phyloP scores from a whole-genome alignment of 2,888 invertebrate genomes.

The Pelosia muscerda region DNA sequence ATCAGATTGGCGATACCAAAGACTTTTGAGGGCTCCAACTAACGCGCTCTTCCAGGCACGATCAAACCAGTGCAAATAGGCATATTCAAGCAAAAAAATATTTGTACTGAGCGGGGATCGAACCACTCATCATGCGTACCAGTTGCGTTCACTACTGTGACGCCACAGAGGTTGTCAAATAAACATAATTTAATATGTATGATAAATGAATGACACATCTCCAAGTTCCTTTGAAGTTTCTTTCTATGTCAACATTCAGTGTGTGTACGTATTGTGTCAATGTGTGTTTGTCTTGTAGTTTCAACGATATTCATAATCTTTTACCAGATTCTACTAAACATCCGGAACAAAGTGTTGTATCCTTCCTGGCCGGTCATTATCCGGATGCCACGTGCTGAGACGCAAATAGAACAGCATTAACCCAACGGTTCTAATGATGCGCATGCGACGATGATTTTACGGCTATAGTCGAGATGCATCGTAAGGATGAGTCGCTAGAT shows the following conservation, averaged over 20 bases:
- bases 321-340: conserved; percentile 25
- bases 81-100: no score
- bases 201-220: neutral
- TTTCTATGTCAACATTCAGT: neutral
- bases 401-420: conserved; percentile 48
- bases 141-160: no score
- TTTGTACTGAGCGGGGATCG: no score
- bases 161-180: no score
- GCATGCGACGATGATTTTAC: conserved; percentile 43
- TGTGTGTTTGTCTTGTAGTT: neutral
- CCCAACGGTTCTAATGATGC: conserved; percentile 40
- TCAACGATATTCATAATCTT: conserved; percentile 3
- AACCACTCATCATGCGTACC: no score
- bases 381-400: conserved; percentile 70
- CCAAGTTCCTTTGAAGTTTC: neutral
- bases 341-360: conserved; percentile 50
- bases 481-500: conserved; percentile 32
- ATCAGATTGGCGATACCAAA: no score
- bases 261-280: neutral
- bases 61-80: no score
- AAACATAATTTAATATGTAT: no score
- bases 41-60: no score
- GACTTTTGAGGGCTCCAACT: no score
- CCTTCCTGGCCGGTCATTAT: conserved; percentile 55
- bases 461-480: conserved; percentile 24